Conservation (phyloP, 2,113 vertebrate genomes). For the Eudyptes chrysolophus region DNA sequence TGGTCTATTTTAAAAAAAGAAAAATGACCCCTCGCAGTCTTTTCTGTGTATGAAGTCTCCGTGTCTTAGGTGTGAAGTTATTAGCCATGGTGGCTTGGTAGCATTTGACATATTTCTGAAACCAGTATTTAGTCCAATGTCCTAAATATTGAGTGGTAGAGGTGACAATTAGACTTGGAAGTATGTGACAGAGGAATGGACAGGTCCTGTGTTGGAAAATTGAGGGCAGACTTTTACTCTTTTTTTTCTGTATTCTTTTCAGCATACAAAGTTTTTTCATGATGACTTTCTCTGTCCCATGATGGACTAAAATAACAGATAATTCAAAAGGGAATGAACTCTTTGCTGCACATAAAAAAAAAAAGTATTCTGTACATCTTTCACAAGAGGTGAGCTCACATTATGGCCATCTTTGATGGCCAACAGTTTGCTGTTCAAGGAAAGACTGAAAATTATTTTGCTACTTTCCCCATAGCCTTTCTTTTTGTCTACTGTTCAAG, state of each 20-base stretch:
- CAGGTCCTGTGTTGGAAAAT: neutral
- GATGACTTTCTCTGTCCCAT: neutral
- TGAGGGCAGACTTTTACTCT: neutral
- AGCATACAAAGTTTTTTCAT: neutral
- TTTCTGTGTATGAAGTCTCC: neutral
- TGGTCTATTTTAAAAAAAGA: neutral
- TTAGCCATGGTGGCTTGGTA: neutral
- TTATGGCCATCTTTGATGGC: neutral
- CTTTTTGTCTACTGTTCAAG: neutral
- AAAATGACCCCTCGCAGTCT: neutral
- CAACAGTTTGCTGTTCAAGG: neutral
- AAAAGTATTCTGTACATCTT: neutral
- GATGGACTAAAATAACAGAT: neutral
- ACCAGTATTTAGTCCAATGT: neutral
- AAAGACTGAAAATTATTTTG: neutral
- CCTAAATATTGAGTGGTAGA: neutral
- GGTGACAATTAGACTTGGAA: neutral
- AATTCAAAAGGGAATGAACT: neutral
- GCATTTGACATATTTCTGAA: neutral
- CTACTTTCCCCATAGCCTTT: neutral
- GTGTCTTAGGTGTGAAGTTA: neutral
- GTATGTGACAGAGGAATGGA: neutral
- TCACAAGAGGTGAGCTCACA: neutral
- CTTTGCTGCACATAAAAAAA: neutral
- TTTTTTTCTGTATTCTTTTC: neutral